Evolutionary conservation across 2,797 vertebrate species (phyloP).

Genomic region (Pseudochaenichthys georgianus): DNA sequence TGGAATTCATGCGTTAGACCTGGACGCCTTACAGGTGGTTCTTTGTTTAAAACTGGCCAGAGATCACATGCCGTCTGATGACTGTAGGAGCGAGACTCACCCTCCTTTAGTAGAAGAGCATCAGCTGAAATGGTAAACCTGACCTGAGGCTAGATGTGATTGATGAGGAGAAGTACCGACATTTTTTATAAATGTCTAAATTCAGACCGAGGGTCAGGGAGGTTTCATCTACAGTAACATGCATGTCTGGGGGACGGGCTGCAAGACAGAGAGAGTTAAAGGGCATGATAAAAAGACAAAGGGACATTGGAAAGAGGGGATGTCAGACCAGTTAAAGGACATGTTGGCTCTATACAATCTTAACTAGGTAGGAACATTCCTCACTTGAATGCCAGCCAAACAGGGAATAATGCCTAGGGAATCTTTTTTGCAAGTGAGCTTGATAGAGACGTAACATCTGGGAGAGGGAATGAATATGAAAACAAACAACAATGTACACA

Average conservation of each 20-base stretch:
- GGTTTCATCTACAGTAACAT: constrained; percentile 61
- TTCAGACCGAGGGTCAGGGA: constrained; percentile 38
- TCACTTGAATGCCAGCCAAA: constrained; percentile 33
- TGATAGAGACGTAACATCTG: constrained; percentile 48
- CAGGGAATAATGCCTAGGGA: constrained; percentile 24
- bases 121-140: constrained; percentile 31
- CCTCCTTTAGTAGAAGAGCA: neutral
- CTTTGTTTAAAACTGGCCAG: constrained; percentile 40
- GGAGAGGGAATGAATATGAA: constrained; percentile 45
- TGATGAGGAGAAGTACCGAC: constrained; percentile 35
- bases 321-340: constrained; percentile 27
- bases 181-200: constrained; percentile 19
- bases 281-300: constrained; percentile 44
- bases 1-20: constrained; percentile 65
- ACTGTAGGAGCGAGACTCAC: constrained; percentile 5
- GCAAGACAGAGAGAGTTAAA: constrained; percentile 72
- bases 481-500: constrained; percentile 45
- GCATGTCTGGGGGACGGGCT: constrained; percentile 59
- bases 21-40: constrained; percentile 29
- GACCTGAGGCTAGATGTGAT: constrained; percentile 37
- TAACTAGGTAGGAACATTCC: constrained; percentile 37
- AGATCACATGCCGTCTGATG: constrained; percentile 12
- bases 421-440: constrained; percentile 80
- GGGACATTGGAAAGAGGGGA: constrained; percentile 27
- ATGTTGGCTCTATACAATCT: constrained; percentile 36